These are phyloP conservation scores for Anabacerthia variegaticeps DNA, from an alignment of 2,797 vertebrate species.

Conservation along the genomic window DNA sequence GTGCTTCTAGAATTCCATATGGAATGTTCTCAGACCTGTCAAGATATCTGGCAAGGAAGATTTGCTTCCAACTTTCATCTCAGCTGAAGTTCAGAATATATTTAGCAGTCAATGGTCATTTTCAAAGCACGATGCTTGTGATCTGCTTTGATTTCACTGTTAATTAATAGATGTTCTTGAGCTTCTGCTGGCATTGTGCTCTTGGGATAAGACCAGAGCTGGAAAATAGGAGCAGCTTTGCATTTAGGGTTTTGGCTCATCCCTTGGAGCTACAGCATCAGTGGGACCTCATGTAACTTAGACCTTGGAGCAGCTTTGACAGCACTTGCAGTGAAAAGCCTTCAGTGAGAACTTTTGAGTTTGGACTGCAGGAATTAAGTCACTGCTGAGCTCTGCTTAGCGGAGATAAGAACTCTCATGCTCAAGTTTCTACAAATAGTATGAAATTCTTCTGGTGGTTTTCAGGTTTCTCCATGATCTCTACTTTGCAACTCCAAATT, in stretches of 20 bases:
- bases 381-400: not conserved
- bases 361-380: not conserved
- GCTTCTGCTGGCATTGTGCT: not conserved
- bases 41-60: not conserved
- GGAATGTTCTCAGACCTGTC: not conserved
- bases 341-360: not conserved
- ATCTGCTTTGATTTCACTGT: not conserved
- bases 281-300: not conserved
- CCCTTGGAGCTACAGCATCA: not conserved
- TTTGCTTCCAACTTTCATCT: not conserved
- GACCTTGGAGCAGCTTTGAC: not conserved
- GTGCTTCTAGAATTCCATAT: not conserved
- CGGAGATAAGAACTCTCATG: not conserved
- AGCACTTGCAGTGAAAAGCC: not conserved
- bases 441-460: not conserved
- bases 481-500: not conserved
- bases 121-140: not conserved
- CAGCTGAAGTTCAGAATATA: not conserved
- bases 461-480: not conserved
- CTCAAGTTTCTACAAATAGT: not conserved
- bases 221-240: not conserved
- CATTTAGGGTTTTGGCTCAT: not conserved
- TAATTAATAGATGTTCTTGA: not conserved
- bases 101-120: not conserved
- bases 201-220: not conserved